phyloP scores from a whole-genome alignment of 53 echinoderm and acorn worm genomes.

The Patiria pectinifera region DNA sequence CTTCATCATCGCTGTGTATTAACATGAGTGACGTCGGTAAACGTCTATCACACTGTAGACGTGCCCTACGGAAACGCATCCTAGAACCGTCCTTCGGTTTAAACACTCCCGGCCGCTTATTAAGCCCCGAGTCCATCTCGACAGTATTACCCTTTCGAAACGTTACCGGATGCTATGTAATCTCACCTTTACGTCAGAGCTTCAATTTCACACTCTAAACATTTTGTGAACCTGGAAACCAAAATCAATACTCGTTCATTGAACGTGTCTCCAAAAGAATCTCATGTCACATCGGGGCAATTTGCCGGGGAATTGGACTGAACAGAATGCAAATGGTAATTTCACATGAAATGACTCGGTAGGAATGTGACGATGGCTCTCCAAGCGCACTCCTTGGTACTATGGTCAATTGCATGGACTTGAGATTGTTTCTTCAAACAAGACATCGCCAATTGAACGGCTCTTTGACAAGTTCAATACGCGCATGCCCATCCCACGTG shows the following conservation, averaged over 20 bases:
- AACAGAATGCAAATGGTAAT: neutral
- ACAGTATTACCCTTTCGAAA: neutral
- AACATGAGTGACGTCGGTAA: neutral
- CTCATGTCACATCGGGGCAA: neutral
- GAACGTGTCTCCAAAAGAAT: neutral
- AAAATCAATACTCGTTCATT: neutral
- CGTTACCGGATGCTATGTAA: neutral
- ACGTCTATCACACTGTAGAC: neutral
- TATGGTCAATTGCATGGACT: no score
- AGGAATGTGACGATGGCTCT: neutral
- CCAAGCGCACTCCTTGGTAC: no score
- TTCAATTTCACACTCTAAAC: neutral
- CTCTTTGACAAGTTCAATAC: no score
- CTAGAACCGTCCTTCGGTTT: neutral
- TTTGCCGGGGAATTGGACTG: neutral
- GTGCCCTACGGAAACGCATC: neutral
- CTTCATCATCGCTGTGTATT: conserved; percentile 1
- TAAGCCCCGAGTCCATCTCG: neutral
- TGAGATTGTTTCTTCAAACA: no score
- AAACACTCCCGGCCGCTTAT: neutral
- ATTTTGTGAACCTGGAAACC: neutral
- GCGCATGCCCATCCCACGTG: no score
- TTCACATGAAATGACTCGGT: neutral
- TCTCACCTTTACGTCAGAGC: neutral
- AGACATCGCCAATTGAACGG: no score